A percentile compares a stretch with the other conserved stretches of the same genome.
Evolutionary conservation across 2,797 vertebrate genomes (phyloP).

Genomic region (Antennarius maculatus): DNA sequence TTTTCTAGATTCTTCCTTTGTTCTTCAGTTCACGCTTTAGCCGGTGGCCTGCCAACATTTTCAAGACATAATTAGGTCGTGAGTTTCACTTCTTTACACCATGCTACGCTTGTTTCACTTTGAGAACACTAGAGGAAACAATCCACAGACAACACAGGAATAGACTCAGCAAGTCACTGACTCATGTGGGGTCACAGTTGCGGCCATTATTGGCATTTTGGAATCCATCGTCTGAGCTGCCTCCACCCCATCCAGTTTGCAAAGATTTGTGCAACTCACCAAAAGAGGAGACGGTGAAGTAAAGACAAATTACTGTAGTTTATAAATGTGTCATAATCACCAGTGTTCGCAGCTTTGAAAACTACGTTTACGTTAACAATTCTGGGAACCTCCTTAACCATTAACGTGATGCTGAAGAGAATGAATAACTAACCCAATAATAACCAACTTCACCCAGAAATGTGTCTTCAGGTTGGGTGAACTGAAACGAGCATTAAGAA

Average conservation of each 20-base stretch:
- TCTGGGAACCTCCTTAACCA: not conserved
- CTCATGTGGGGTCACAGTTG: constrained; percentile 3
- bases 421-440: not conserved
- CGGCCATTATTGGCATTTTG: constrained; percentile 22
- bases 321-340: constrained; percentile 8
- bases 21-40: constrained; percentile 24
- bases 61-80: constrained; percentile 38
- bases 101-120: not conserved
- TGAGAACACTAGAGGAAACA: constrained; percentile 13
- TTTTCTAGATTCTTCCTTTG: constrained; percentile 50
- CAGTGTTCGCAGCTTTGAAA: not conserved
- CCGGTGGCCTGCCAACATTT: constrained; percentile 42
- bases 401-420: not conserved
- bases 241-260: constrained; percentile 8
- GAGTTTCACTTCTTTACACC: constrained; percentile 28
- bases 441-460: not conserved
- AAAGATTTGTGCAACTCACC: constrained; percentile 1
- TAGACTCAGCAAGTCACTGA: constrained; percentile 6
- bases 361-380: not conserved
- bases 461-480: not conserved
- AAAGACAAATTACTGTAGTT: constrained; percentile 13
- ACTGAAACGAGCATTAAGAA: not conserved
- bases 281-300: constrained; percentile 11
- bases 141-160: constrained; percentile 30
- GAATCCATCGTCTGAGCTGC: not conserved